Conservation (phyloP, 2,113 vertebrate genomes). For the Steatornis caripensis region DNA sequence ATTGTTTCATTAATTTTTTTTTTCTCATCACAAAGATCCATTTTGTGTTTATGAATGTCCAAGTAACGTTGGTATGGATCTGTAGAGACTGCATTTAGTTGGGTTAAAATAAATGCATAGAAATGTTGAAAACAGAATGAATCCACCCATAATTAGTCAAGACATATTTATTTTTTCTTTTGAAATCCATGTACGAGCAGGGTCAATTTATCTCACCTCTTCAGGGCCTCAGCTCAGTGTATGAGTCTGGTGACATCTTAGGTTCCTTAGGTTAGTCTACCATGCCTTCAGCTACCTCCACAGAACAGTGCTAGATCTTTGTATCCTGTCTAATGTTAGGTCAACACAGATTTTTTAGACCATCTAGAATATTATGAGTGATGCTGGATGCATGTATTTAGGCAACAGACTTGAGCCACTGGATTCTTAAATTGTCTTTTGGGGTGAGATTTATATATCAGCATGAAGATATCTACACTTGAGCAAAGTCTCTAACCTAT, state of each 20-base stretch:
- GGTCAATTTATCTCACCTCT: neutral
- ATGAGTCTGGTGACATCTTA: neutral
- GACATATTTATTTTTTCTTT: neutral
- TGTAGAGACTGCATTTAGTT: neutral
- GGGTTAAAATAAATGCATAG: neutral
- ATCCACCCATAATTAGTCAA: neutral
- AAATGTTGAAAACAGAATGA: neutral
- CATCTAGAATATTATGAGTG: neutral
- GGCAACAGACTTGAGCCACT: neutral
- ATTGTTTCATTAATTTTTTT: neutral
- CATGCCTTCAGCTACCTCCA: neutral
- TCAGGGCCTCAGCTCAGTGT: neutral
- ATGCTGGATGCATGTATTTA: neutral
- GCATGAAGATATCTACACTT: neutral
- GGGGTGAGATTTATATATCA: neutral
- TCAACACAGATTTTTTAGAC: neutral
- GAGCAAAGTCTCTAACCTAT: neutral
- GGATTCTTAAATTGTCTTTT: neutral
- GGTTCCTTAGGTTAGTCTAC: neutral
- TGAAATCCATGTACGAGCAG: fast-evolving
- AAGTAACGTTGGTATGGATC: neutral
- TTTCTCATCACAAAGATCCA: neutral
- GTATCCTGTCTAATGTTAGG: neutral
- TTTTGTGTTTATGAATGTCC: neutral
- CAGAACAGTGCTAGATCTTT: neutral